Percentiles rank a stretch among this genome's conserved stretches.
These are phyloP conservation scores for Meleagris gallopavo DNA, from an alignment of 2,113 vertebrate species.

Conservation along the genomic window DNA sequence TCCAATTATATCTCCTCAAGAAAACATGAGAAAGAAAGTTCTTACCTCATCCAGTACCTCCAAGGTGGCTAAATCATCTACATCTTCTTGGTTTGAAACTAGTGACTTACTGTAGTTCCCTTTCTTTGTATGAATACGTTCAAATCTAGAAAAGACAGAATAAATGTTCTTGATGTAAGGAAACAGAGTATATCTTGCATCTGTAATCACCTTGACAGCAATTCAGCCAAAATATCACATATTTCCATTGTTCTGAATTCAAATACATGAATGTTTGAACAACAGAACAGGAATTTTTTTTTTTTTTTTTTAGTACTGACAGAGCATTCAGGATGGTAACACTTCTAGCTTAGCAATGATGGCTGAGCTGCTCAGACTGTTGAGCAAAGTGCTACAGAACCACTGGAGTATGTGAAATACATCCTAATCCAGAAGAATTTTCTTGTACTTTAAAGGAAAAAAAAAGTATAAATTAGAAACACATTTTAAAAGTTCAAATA, in stretches of 20 bases:
- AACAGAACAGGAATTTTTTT: not conserved
- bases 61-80: constrained; percentile 91
- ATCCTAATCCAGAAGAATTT: not conserved
- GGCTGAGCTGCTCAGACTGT: not conserved
- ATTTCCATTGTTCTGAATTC: not conserved
- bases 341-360: not conserved
- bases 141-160: constrained; percentile 84
- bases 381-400: not conserved
- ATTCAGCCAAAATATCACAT: not conserved
- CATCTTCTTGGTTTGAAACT: constrained; percentile 79
- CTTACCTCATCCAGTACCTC: constrained; percentile 95
- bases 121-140: constrained; percentile 95
- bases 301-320: not conserved
- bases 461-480: not conserved
- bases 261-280: not conserved
- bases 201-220: not conserved
- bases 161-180: not conserved
- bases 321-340: not conserved
- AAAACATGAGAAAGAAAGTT: not conserved
- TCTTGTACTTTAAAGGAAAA: not conserved
- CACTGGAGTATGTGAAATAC: not conserved
- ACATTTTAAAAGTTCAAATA: not conserved
- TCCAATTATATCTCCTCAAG: not conserved
- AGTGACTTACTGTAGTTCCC: constrained; percentile 83
- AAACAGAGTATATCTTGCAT: not conserved